A percentile compares a stretch with the other conserved stretches of the same genome.
phyloP scores from a whole-genome alignment of 1,140 invertebrate genomes.

The Samia ricini region DNA sequence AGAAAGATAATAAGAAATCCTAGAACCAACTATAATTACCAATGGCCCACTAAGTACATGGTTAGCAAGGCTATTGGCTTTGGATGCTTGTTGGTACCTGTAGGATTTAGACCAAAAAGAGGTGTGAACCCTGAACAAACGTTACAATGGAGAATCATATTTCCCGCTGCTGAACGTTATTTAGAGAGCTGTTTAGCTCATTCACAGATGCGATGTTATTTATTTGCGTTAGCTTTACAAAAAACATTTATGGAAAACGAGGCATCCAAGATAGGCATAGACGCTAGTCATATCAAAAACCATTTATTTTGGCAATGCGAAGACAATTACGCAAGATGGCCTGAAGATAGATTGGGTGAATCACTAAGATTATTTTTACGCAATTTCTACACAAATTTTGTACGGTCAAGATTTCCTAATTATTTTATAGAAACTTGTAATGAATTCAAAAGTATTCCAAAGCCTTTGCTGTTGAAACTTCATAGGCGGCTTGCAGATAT shows the following conservation, averaged over 20 bases:
- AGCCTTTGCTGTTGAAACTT: slow-evolving; percentile 79
- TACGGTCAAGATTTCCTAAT: slow-evolving; percentile 79
- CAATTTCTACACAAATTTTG: slow-evolving; percentile 78
- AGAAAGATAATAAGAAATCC: slow-evolving; percentile 76
- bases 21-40: slow-evolving; percentile 77
- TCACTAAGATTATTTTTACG: slow-evolving; percentile 81
- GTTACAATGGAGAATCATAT: slow-evolving; percentile 86
- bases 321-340: slow-evolving; percentile 82
- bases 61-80: slow-evolving; percentile 81
- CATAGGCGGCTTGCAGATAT: slow-evolving; percentile 84
- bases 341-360: slow-evolving; percentile 83
- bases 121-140: slow-evolving; percentile 78
- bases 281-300: slow-evolving; percentile 83
- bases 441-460: slow-evolving; percentile 83
- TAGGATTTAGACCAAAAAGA: slow-evolving; percentile 80
- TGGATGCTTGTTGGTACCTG: slow-evolving; percentile 83
- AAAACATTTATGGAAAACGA: slow-evolving; percentile 83
- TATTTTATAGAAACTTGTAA: slow-evolving; percentile 87
- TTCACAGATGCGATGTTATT: slow-evolving; percentile 82
- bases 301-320: slow-evolving; percentile 90
- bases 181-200: slow-evolving; percentile 84
- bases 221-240: slow-evolving; percentile 81
- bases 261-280: slow-evolving; percentile 78
- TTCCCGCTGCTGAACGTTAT: slow-evolving; percentile 85
- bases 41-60: slow-evolving; percentile 83